Base-by-base conservation (phyloP, 2,113 vertebrate genomes). In the Lasiurus cinereus region DNA sequence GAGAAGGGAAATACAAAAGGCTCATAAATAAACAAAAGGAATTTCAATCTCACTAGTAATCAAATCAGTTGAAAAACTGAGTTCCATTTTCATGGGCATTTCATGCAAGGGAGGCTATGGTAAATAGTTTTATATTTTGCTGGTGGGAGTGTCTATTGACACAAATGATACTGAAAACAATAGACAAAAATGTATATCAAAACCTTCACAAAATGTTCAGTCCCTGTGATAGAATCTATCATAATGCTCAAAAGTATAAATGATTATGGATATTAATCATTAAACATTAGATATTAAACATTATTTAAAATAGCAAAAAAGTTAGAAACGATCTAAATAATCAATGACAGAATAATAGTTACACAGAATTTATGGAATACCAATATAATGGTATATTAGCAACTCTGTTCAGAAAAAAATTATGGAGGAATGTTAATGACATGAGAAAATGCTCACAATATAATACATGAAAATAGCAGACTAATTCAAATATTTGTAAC, bases 301-400 rank as follows among this genome's bases (percentile, higher is more conserved):
- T 95, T 54, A 77, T 21, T 22, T 78, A 54, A 94, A 92, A 77
- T 16, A 80, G 29, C 46, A 80, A 90, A 92, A 76, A 77, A 79
- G 16, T 33, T 19, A 85, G 29, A 85, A 12, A 83, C 16, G 31
- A 82, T 14, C 56, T 86, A 92, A 94, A 94, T 67, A 67, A 5
- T 7, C 3, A 73, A 19, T 18, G 13, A 70, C 0, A 83, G 29
- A 82, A n/a, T 73, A 96, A 90, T 21, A 70, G 62, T 78, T 82
- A 39, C 2, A 73, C 2, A 22, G 15, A 72, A 96, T 22, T 92
- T 43, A 82, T 39, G 50, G 13, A 94, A n/a, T 66, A 88, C 29
- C 33, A 69, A 67, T 36, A 90, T 16, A 72, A 50, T 33, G n/a
- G 31, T n/a, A 50, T 52, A 56, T 87, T 52, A 76, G 18, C 9